Base-by-base conservation (phyloP, 2,888 invertebrate genomes). In the Drosophila acutilabella region DNA sequence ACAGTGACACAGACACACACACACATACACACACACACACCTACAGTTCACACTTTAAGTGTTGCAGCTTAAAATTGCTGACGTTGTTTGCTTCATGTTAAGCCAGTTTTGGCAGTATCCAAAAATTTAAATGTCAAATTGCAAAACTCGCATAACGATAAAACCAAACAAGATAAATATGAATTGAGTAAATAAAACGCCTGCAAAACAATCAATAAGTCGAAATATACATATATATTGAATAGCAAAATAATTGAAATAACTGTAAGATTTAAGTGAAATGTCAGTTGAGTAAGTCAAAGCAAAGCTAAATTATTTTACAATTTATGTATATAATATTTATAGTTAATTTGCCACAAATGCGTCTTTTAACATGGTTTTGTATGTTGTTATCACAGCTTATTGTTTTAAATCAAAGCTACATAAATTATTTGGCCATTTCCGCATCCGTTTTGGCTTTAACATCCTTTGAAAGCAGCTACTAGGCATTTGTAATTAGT, bases 21-120 rank as follows among this genome's bases (percentile, higher is more conserved):
- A 23, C 38, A 26, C 47, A 23, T 38, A 20, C 47, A 23, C 8
- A 23, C 47, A 56, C 16, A 48, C 11, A 42, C 38, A 18, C 30
- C 13, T 58, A 42, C 18, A 76, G 48, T 59, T 74, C 74, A 62
- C 74, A 72, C 78, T 78, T 75, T 57, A 73, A 75, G 75, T 62
- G 61, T 64, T 61, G 78, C 61, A 64, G 74, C 78, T 69, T 64
- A 47, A 75, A 75, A 78, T 78, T 74, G 58, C 47, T 78, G 54
- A 41, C 64, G 78, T 78, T 69, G 57, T 78, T 78, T 78, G 58
- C 73, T 78, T 20, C 48, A 16, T 50, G 41, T 36, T 40, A 16
- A 50, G 54, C 53, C 41, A 33, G 26, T 38, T 53, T 30, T 36
- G 44, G 26, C 76, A 41, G 14, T 13, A 30, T 38, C 30, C 5